Conservation (phyloP, 2,888 invertebrate genomes). For the Catocala sponsa region DNA sequence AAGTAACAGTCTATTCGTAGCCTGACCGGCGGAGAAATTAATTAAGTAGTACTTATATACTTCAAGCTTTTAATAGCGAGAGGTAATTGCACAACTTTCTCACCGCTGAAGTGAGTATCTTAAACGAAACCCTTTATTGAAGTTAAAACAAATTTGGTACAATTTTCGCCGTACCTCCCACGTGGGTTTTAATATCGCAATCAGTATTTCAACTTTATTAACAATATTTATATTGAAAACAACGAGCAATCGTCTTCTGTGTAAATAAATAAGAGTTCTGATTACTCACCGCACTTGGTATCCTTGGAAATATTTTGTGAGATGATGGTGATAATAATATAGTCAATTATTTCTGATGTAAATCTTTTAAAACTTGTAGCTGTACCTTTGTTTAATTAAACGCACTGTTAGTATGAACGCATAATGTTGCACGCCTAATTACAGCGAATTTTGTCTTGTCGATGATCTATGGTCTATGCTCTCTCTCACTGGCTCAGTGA, state of each 20-base stretch:
- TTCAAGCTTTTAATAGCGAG: neutral
- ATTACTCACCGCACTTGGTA: neutral
- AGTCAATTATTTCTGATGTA: too few species aligned
- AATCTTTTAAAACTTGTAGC: too few species aligned
- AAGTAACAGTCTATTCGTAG: too few species aligned
- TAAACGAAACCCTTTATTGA: slow-evolving; percentile 6
- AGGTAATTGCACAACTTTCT: slow-evolving; percentile 9
- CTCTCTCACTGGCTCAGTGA: too few species aligned
- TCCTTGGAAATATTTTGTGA: too few species aligned
- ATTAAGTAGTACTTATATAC: neutral
- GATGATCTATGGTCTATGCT: too few species aligned
- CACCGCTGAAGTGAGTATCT: slow-evolving; percentile 2
- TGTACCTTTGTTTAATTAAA: too few species aligned
- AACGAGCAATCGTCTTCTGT: slow-evolving; percentile 2
- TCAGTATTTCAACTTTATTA: slow-evolving; percentile 7
- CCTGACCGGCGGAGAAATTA: neutral
- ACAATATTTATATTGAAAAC: slow-evolving; percentile 4
- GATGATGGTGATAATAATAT: too few species aligned
- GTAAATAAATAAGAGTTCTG: slow-evolving; percentile 6
- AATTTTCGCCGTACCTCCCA: slow-evolving; percentile 1
- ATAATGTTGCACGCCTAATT: too few species aligned
- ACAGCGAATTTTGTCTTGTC: too few species aligned
- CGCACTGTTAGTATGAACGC: too few species aligned
- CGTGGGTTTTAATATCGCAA: too few species aligned
- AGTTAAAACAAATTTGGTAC: slow-evolving; percentile 11